A percentile compares a stretch with the other conserved stretches of the same genome.
Conservation (phyloP, 2,113 vertebrate genomes). For the Pluvianellus socialis region DNA sequence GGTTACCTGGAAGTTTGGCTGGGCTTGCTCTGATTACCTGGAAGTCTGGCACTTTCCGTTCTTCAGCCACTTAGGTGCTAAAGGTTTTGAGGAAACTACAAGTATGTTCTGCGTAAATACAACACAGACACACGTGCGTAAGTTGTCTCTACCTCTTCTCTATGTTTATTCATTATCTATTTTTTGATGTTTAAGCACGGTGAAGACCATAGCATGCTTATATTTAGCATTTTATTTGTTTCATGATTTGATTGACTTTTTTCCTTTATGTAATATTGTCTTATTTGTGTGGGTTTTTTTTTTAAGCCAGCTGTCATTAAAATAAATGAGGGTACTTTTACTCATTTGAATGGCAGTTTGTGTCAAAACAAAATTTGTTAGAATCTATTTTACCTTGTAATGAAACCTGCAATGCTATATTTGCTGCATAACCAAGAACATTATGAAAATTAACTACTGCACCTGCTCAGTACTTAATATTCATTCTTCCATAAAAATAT, state of each 20-base stretch:
- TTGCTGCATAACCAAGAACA: constrained; percentile 48
- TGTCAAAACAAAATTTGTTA: constrained; percentile 66
- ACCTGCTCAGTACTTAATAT: constrained; percentile 56
- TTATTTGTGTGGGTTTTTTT: neutral
- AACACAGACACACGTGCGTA: fast-evolving
- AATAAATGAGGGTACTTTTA: constrained; percentile 32
- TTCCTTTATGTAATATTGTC: neutral
- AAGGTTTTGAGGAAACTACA: neutral
- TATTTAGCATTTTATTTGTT: constrained; percentile 3
- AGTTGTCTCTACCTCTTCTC: neutral
- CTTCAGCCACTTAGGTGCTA: neutral
- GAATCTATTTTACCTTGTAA: constrained; percentile 48
- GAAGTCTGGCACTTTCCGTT: neutral
- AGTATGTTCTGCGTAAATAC: fast-evolving
- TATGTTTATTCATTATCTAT: neutral
- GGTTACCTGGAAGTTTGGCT: neutral
- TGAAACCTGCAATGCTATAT: constrained; percentile 47
- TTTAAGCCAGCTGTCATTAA: constrained; percentile 34
- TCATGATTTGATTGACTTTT: neutral
- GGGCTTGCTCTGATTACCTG: neutral
- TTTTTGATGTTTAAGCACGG: neutral
- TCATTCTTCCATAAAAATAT: constrained; percentile 16
- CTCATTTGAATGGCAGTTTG: constrained; percentile 57
- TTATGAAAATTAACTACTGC: constrained; percentile 63
- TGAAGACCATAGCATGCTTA: neutral